Conservation (phyloP, 2,888 invertebrate genomes). For the Conops quadrifasciatus region DNA sequence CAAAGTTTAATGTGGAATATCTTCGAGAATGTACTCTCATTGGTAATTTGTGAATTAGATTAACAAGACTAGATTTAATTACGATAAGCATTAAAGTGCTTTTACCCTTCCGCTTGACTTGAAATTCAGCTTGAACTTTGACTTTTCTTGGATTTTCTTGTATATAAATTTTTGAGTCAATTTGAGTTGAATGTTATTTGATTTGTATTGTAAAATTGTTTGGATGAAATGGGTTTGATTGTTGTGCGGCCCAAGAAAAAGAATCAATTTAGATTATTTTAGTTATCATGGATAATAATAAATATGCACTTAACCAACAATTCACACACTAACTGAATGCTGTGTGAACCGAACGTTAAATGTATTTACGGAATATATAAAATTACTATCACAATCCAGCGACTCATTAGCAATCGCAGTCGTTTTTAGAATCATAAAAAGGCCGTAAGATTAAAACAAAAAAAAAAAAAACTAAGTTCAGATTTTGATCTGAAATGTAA, state of each 20-base stretch:
- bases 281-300: neutral
- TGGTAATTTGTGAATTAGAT: neutral
- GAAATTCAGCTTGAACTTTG: slow-evolving; percentile 60
- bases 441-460: no score
- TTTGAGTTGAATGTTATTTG: neutral
- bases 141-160: slow-evolving; percentile 47
- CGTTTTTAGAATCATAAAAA: no score
- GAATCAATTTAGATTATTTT: neutral
- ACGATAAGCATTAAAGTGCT: neutral
- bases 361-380: neutral
- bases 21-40: neutral
- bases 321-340: no score
- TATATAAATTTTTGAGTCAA: slow-evolving; percentile 12
- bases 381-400: neutral
- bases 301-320: no score
- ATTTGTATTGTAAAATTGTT: neutral
- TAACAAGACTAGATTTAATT: neutral
- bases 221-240: slow-evolving; percentile 19
- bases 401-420: no score
- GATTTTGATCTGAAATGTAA: no score
- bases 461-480: neutral
- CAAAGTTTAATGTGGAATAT: slow-evolving; percentile 11
- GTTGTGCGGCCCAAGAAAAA: slow-evolving; percentile 9
- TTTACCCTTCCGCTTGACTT: slow-evolving; percentile 64
- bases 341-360: no score